Percentiles rank a stretch among this genome's conserved stretches.
phyloP scores from a whole-genome alignment of 2,113 vertebrate genomes.

The Cyprinus carpio region DNA sequence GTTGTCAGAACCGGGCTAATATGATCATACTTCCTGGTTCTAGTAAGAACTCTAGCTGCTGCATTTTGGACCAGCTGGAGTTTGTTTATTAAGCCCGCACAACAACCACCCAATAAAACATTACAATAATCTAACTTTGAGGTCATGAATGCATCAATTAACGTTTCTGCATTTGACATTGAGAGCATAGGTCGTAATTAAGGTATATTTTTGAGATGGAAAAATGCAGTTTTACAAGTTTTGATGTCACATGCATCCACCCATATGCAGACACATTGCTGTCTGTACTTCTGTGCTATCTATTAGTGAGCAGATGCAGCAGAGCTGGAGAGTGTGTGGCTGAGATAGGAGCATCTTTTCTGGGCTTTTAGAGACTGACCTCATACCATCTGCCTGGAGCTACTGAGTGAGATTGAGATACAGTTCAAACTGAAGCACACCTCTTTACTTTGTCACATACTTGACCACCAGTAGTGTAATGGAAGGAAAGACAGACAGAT shows the following conservation, averaged over 20 bases:
- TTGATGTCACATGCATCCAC: constrained; percentile 3
- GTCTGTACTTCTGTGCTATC: background rate
- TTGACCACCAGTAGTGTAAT: background rate
- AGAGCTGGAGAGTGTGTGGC: constrained; percentile 16
- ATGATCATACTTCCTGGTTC: too few relatives aligned
- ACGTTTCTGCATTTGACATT: too few relatives aligned
- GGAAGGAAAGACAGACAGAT: background rate
- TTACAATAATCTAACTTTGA: too few relatives aligned
- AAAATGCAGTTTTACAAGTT: too few relatives aligned
- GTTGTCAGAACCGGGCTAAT: too few relatives aligned
- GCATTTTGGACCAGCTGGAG: too few relatives aligned
- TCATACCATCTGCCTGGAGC: constrained; percentile 2
- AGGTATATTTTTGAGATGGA: too few relatives aligned
- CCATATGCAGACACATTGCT: background rate
- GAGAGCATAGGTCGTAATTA: too few relatives aligned
- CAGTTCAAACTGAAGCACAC: background rate
- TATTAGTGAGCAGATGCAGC: background rate
- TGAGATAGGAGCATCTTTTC: constrained; percentile 15
- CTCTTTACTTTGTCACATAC: constrained; percentile 1
- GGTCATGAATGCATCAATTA: too few relatives aligned
- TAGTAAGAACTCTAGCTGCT: too few relatives aligned
- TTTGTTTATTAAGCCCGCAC: too few relatives aligned
- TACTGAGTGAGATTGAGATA: background rate
- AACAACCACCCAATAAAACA: too few relatives aligned
- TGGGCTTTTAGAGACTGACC: background rate